Evolutionary conservation across 1,140 invertebrate genomes (phyloP).

Genomic region (Chionoecetes opilio): DNA sequence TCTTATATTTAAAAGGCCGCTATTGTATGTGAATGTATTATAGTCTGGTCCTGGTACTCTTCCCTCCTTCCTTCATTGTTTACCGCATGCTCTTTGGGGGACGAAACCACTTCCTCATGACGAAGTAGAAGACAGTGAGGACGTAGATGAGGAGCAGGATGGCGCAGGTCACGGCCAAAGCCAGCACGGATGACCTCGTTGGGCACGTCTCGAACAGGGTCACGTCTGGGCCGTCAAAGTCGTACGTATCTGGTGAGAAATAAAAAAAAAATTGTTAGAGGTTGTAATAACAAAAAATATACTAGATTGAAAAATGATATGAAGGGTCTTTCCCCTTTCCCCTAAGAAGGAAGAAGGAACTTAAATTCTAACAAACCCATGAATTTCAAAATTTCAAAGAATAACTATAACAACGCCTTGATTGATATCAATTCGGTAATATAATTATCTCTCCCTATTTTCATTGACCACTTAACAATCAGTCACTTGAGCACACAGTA

Average conservation of each 20-base stretch:
- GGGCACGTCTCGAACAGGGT: conserved; percentile 87
- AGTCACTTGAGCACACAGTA: no score
- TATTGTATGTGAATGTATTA: neutral
- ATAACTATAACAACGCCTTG: no score
- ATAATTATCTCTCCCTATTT: no score
- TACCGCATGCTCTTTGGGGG: conserved; percentile 87
- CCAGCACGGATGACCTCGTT: conserved; percentile 94
- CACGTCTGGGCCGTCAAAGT: conserved; percentile 75
- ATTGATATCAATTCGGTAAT: no score
- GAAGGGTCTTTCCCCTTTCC: no score
- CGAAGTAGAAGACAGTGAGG: conserved; percentile 94
- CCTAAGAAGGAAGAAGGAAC: neutral
- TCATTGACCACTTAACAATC: no score
- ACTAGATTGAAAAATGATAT: no score
- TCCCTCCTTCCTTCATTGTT: neutral
- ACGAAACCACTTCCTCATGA: conserved; percentile 95
- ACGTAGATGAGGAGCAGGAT: conserved; percentile 95
- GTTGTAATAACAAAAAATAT: neutral
- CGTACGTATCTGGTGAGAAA: conserved; percentile 62
- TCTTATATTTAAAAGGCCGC: neutral
- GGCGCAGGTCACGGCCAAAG: conserved; percentile 94
- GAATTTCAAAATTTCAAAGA: no score
- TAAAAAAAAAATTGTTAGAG: neutral
- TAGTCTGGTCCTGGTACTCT: neutral
- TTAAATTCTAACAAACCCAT: no score